Evolutionary conservation across 2,113 vertebrate species (phyloP).

Genomic region (Charadrius vociferus): DNA sequence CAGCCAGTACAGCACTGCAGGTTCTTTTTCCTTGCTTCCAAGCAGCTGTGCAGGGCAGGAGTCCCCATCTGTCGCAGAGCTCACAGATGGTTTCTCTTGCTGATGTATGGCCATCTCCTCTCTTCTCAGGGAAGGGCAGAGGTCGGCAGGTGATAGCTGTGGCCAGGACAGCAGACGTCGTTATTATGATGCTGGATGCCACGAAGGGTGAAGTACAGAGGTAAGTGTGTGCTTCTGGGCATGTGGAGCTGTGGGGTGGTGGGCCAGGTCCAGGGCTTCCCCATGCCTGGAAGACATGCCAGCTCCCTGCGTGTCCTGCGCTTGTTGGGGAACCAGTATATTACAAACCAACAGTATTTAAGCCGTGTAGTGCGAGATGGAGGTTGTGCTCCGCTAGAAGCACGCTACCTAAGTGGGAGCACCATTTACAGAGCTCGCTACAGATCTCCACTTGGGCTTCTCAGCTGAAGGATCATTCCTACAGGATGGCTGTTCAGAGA

Average conservation of each 20-base stretch:
- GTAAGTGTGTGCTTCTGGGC: constrained; percentile 53
- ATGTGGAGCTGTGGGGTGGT: rapidly evolving
- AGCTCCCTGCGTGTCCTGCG: background rate
- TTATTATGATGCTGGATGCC: constrained; percentile 99
- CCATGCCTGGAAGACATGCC: rapidly evolving
- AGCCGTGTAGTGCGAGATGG: rapidly evolving
- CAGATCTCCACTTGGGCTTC: background rate
- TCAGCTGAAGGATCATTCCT: background rate
- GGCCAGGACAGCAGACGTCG: constrained; percentile 93
- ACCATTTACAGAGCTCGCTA: background rate
- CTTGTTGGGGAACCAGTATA: too few relatives aligned
- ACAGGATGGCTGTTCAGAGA: background rate
- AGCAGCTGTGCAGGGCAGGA: background rate
- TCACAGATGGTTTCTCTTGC: background rate
- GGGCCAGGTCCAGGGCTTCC: background rate
- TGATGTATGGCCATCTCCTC: background rate
- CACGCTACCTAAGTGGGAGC: background rate
- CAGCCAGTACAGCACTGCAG: background rate
- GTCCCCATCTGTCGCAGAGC: rapidly evolving
- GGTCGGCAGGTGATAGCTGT: constrained; percentile 98
- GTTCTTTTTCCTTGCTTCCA: background rate
- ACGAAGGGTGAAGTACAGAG: constrained; percentile 98
- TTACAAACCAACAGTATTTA: background rate
- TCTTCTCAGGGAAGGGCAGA: constrained; percentile 88
- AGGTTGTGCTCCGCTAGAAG: background rate